A percentile compares a stretch with the other conserved stretches of the same genome.
Evolutionary conservation across 2,113 vertebrate genomes (phyloP).

Genomic region (Oncorhynchus kisutch): DNA sequence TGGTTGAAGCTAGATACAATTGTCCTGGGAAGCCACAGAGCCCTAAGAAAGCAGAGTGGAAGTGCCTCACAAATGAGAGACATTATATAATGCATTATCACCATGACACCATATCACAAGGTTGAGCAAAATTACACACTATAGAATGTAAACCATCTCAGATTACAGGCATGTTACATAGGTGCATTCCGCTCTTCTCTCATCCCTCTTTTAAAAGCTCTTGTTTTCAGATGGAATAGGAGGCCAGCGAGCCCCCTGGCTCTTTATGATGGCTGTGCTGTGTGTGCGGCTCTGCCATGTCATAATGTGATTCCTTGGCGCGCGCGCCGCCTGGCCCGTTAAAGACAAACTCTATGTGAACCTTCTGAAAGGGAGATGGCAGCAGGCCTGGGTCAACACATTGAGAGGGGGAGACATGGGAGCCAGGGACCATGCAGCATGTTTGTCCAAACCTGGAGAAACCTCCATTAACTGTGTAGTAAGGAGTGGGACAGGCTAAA

Average conservation of each 20-base stretch:
- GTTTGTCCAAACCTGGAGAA: slow-evolving; percentile 54
- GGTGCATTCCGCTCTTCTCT: slow-evolving; percentile 15
- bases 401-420: slow-evolving; percentile 36
- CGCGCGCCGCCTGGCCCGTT: slow-evolving; percentile 37
- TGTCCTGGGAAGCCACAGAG: neutral
- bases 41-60: neutral
- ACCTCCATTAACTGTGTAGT: slow-evolving; percentile 49
- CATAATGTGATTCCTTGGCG: slow-evolving; percentile 54
- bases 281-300: slow-evolving; percentile 37
- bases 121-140: neutral
- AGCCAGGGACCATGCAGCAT: slow-evolving; percentile 40
- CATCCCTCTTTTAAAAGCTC: slow-evolving; percentile 16
- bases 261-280: slow-evolving; percentile 27
- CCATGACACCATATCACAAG: neutral
- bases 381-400: slow-evolving; percentile 58
- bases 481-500: slow-evolving; percentile 44
- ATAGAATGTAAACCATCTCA: neutral
- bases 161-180: neutral
- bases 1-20: slow-evolving; percentile 21
- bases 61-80: neutral
- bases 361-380: slow-evolving; percentile 60
- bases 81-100: neutral
- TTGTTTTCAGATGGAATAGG: slow-evolving; percentile 24
- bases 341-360: slow-evolving; percentile 59
- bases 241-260: neutral